Conservation (phyloP, 37 sponge, comb jelly and placozoan species). For the Aplysina aerophoba region DNA sequence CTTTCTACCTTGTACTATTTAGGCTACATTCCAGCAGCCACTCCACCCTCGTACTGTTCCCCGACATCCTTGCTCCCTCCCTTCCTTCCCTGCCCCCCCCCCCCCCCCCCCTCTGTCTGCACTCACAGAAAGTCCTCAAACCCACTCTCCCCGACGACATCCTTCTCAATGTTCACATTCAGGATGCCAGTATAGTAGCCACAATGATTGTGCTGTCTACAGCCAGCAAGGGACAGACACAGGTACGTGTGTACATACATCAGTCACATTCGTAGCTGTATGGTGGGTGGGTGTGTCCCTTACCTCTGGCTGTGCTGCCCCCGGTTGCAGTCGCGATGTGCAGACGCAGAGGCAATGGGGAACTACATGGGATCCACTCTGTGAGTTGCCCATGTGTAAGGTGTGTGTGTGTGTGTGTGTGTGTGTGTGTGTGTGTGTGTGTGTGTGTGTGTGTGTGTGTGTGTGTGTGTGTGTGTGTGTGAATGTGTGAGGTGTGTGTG, state of each 20-base stretch:
- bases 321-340: not conserved
- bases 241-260: not conserved
- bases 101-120: not conserved
- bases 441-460: too few species aligned
- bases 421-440: too few species aligned
- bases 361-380: not conserved
- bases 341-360: not conserved
- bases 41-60: not conserved
- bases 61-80: not conserved
- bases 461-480: not conserved
- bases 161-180: slow-evolving; percentile 63
- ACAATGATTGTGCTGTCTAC: slow-evolving; percentile 40
- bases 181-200: slow-evolving; percentile 50
- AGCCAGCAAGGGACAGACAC: not conserved
- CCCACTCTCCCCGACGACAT: slow-evolving; percentile 78
- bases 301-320: not conserved
- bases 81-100: not conserved
- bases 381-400: not conserved
- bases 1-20: too few species aligned
- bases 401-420: too few species aligned
- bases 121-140: slow-evolving; percentile 51
- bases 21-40: not conserved
- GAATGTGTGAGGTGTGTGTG: too few species aligned
- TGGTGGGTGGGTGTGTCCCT: not conserved
- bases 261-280: not conserved